Evolutionary conservation across 2,797 vertebrate species (phyloP), one percentile per base, ranked within the genome.

Genomic region (Gila robusta): DNA sequence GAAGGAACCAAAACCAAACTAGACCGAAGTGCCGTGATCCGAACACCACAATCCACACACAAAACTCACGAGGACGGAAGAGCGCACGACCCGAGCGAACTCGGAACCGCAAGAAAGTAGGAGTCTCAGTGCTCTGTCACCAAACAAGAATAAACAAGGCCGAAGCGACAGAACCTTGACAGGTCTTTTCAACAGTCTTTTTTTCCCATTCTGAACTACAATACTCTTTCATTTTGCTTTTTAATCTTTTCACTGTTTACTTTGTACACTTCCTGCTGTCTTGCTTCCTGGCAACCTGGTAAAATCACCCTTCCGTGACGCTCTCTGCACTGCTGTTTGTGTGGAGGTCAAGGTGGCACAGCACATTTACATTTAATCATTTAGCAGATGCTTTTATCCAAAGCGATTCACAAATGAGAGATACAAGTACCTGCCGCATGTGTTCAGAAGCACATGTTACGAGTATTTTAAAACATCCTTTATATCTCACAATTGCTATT

Each of bases 311-410:
- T 62, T 47, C 37, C 28, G 19, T 73, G 37, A 64, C 9, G 70
- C 28, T 76, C 28, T 76, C 28, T 74, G 56, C 82, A n/a, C 72
- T 47, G 71, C 70, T 74, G 56, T 83, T 76, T 47, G 59, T 83
- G 59, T 76, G 41, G 71, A 76, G 59, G 71, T 76, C 82, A 83
- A 83, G 16, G 21, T 66, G 28, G n/a, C 21, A 4, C 41, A 37
- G 56, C 37, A 44, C 37, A 64, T 64, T 83, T 83, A 83, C 71
- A 26, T 66, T 83, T n/a, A 66, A 66, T 83, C 39, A 49, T 74
- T 64, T 44, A 64, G 54, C 26, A 47, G 71, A 83, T 44, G 59
- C 54, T 74, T 64, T 78, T 74, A 74, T 74, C 56, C 39, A 26
- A 83, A 64, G 70, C 14, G 8, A 73, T 73, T 83, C 41, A 83